phyloP scores from a whole-genome alignment of 2,797 vertebrate genomes.

The Lemur catta region DNA sequence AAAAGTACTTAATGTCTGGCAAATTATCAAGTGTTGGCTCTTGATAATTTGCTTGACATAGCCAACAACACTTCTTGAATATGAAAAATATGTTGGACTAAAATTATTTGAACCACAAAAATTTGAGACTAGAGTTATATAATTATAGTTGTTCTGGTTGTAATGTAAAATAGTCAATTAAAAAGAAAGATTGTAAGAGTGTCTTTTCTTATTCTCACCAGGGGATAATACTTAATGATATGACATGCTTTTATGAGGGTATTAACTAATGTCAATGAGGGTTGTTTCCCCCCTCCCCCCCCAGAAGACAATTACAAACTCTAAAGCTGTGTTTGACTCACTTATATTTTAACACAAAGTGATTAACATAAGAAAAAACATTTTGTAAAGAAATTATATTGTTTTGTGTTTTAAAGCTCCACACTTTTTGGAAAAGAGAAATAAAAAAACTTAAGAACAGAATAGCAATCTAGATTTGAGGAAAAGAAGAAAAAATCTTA shows the following conservation, averaged over 20 bases:
- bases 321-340: conserved; percentile 41
- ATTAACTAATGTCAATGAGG: conserved; percentile 64
- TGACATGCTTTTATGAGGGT: conserved; percentile 60
- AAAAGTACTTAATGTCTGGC: background rate
- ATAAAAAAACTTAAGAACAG: background rate
- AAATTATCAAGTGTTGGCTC: background rate
- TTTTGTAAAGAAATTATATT: conserved; percentile 35
- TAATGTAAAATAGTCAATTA: conserved; percentile 55
- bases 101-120: conserved; percentile 52
- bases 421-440: conserved; percentile 21
- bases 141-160: conserved; percentile 67
- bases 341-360: conserved; percentile 63
- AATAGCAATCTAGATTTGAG: background rate
- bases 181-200: conserved; percentile 54
- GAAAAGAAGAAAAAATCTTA: background rate
- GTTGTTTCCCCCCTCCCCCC: conserved; percentile 24
- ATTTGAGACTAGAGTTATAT: conserved; percentile 46
- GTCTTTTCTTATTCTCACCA: conserved; percentile 65
- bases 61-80: conserved; percentile 29
- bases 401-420: conserved; percentile 8
- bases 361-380: conserved; percentile 50
- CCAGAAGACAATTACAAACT: conserved; percentile 46
- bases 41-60: conserved; percentile 59
- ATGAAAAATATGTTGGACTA: conserved; percentile 53
- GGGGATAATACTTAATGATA: conserved; percentile 68